Evolutionary conservation across 2,113 vertebrate species (phyloP).

Genomic region (Orthochromis malagaraziensis): DNA sequence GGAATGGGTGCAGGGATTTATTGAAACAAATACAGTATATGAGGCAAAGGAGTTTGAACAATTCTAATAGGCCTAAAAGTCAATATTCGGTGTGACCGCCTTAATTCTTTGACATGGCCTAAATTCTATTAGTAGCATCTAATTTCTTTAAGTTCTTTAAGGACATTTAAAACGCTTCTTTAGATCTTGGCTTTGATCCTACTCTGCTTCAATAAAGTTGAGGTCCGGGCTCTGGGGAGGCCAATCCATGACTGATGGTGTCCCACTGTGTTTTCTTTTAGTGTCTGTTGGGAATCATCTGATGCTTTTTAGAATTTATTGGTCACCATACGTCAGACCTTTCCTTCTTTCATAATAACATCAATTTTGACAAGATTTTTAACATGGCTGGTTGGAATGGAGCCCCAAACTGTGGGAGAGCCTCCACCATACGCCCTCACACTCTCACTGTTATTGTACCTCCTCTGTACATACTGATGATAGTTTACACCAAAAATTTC

Average conservation of each 20-base stretch:
- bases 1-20: not conserved
- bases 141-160: not conserved
- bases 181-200: not conserved
- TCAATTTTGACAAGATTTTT: not conserved
- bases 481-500: not conserved
- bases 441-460: not conserved
- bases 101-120: not conserved
- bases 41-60: not conserved
- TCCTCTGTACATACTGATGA: not conserved
- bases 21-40: not conserved
- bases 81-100: fast-evolving
- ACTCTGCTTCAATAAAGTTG: not conserved
- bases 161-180: not conserved
- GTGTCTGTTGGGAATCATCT: not conserved
- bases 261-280: not conserved
- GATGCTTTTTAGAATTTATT: not conserved
- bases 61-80: not conserved
- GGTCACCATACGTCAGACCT: not conserved
- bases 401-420: not conserved
- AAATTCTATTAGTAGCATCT: not conserved
- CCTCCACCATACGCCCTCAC: not conserved
- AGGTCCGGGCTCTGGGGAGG: not conserved
- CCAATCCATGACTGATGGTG: not conserved
- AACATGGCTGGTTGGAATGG: not conserved
- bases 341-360: not conserved